phyloP scores from a whole-genome alignment of 2,797 vertebrate species.

The Phrynocephalus forsythii region DNA sequence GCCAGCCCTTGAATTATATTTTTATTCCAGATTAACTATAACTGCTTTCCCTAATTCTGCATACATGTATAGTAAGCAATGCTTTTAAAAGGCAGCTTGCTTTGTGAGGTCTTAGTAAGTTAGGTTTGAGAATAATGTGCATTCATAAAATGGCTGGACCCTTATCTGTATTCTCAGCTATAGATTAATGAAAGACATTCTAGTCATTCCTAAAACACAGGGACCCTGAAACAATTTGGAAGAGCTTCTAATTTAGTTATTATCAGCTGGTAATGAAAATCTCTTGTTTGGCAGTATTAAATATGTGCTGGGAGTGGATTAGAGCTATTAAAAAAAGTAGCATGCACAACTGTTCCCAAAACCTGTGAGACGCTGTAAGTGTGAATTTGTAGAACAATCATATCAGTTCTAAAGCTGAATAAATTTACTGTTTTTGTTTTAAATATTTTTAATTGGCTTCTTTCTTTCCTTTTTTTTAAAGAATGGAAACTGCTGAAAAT shows the following conservation, averaged over 20 bases:
- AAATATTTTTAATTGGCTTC: not conserved
- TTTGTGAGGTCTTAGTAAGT: not conserved
- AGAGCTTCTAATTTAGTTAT: rapidly evolving
- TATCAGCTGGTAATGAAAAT: conserved; percentile 2
- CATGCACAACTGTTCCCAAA: not conserved
- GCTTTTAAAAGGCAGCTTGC: not conserved
- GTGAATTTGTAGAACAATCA: not conserved
- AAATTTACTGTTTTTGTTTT: not conserved
- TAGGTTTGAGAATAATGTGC: not conserved
- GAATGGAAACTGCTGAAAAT: conserved; percentile 93
- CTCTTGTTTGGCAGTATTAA: not conserved
- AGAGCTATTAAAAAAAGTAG: no score
- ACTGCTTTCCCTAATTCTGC: not conserved
- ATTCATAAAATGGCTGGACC: not conserved
- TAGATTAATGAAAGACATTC: not conserved
- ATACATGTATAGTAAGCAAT: not conserved
- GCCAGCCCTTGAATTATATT: no score
- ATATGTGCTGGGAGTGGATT: no score
- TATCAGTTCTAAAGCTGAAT: not conserved
- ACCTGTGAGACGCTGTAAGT: not conserved
- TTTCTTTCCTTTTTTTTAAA: conserved; percentile 64
- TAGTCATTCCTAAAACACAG: not conserved
- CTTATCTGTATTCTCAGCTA: not conserved
- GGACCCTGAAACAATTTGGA: not conserved
- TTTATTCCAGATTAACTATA: not conserved